Percentiles rank a stretch among this genome's conserved stretches.
phyloP scores from a whole-genome alignment of 2,113 vertebrate species.

The Pipa parva region DNA sequence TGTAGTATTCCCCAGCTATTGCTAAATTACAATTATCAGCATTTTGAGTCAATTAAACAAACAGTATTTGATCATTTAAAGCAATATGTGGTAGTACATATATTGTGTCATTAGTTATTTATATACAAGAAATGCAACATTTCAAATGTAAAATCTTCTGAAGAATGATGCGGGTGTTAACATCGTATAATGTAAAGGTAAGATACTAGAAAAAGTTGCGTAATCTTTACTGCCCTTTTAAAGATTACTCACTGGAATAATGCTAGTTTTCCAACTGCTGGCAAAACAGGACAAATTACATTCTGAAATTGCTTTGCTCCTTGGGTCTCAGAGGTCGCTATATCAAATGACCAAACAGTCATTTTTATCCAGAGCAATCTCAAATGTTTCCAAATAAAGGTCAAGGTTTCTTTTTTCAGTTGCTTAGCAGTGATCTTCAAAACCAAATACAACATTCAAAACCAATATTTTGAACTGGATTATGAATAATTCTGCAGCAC shows the following conservation, averaged over 20 bases:
- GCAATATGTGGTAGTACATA: too few species aligned
- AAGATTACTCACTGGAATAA: slow-evolving; percentile 12
- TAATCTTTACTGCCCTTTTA: neutral
- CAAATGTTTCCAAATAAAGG: slow-evolving; percentile 13
- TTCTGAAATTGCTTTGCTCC: slow-evolving; percentile 35
- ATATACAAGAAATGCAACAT: too few species aligned
- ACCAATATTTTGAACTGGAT: slow-evolving; percentile 1
- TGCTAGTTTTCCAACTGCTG: neutral
- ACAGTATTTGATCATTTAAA: too few species aligned
- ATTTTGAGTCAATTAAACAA: too few species aligned
- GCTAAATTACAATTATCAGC: too few species aligned
- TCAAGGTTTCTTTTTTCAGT: slow-evolving; percentile 29
- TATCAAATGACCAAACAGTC: slow-evolving; percentile 10
- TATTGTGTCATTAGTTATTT: too few species aligned
- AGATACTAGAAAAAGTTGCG: too few species aligned
- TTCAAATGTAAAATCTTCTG: too few species aligned
- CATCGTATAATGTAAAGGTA: too few species aligned
- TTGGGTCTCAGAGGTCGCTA: neutral
- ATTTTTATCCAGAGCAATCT: slow-evolving; percentile 23
- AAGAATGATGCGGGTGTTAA: too few species aligned
- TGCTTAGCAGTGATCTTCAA: slow-evolving; percentile 1
- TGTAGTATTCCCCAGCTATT: too few species aligned
- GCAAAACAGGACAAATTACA: slow-evolving; percentile 10
- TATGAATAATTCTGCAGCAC: neutral
- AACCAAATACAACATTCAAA: neutral